A percentile compares a stretch with the other conserved stretches of the same genome.
Evolutionary conservation across 2,888 invertebrate genomes (phyloP).

Genomic region (Lasioglossum marginatum): DNA sequence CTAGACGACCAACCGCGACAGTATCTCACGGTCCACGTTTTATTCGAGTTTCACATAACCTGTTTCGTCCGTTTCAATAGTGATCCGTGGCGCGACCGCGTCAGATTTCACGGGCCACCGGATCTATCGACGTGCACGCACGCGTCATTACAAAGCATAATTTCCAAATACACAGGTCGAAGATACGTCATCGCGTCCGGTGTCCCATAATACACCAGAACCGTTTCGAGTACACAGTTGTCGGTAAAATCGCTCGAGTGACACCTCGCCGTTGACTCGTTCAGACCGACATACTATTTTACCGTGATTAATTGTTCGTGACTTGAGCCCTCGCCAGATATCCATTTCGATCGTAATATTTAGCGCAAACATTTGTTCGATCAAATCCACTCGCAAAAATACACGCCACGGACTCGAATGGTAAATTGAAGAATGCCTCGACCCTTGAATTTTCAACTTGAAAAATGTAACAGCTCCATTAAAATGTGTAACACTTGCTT

Average conservation of each 20-base stretch:
- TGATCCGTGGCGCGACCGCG: neutral
- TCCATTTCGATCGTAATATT: neutral
- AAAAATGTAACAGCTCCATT: neutral
- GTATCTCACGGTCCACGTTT: neutral
- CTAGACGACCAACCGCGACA: neutral
- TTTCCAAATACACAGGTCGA: neutral
- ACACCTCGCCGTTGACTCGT: neutral
- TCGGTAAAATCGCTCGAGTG: neutral
- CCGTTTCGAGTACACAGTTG: neutral
- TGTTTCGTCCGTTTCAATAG: neutral
- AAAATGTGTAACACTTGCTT: neutral
- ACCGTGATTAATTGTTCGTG: neutral
- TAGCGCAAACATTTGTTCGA: neutral
- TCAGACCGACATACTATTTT: neutral
- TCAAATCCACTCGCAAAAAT: neutral
- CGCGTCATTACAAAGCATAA: conserved; percentile 6
- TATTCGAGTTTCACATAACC: neutral
- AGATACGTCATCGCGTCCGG: neutral
- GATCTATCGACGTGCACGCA: neutral
- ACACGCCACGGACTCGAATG: neutral
- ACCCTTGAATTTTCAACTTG: neutral
- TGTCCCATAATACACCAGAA: neutral
- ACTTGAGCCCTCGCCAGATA: neutral
- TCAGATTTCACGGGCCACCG: neutral
- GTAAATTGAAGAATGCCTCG: neutral